Conservation (phyloP, 2,797 vertebrate species). For the Setipinna tenuifilis region DNA sequence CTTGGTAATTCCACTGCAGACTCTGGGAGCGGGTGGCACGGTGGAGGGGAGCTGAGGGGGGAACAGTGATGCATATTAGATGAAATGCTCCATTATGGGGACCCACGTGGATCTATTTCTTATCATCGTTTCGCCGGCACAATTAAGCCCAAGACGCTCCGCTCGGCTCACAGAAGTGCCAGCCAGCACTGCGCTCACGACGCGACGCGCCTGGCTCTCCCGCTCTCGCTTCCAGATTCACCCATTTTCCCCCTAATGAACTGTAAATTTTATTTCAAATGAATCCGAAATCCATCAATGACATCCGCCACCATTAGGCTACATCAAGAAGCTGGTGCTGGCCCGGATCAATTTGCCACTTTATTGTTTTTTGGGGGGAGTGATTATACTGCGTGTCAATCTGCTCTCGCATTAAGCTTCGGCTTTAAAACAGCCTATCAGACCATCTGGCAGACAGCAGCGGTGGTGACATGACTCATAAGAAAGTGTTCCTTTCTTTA, state of each 20-base stretch:
- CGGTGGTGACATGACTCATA: background rate
- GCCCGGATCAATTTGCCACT: background rate
- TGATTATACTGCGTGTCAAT: background rate
- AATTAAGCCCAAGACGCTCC: slow-evolving; percentile 44
- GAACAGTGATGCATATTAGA: slow-evolving; percentile 48
- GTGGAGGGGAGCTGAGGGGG: slow-evolving; percentile 31
- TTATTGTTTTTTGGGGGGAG: background rate
- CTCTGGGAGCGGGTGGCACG: slow-evolving; percentile 29
- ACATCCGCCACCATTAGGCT: background rate
- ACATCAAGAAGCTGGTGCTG: background rate
- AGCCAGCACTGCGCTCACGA: slow-evolving; percentile 45
- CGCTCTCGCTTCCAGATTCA: slow-evolving; percentile 22
- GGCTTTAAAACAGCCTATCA: background rate
- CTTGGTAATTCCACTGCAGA: no score
- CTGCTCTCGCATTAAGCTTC: background rate
- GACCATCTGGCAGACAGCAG: background rate
- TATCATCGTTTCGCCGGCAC: slow-evolving; percentile 45
- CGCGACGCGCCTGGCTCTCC: slow-evolving; percentile 12
- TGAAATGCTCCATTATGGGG: slow-evolving; percentile 52
- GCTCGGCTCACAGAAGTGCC: slow-evolving; percentile 42
- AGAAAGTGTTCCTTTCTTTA: background rate
- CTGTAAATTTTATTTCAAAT: slow-evolving; percentile 53
- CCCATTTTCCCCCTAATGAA: slow-evolving; percentile 51
- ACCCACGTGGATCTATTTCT: slow-evolving; percentile 49
- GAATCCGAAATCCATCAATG: slow-evolving; percentile 40